These are phyloP conservation scores for Sesia bembeciformis DNA, from an alignment of 2,888 invertebrate genomes.

Conservation along the genomic window DNA sequence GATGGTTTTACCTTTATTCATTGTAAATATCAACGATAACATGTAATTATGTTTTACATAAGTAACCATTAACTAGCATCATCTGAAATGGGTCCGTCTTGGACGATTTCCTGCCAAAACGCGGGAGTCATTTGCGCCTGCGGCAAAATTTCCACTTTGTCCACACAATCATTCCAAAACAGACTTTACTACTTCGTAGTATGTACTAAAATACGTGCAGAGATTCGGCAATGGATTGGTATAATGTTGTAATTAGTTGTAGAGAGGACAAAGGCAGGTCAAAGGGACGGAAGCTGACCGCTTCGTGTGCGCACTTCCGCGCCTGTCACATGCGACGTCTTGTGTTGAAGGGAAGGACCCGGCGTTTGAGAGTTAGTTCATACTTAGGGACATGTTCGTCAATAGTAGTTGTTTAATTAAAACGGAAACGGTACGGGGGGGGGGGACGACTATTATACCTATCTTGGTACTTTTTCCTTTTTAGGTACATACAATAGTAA, in stretches of 20 bases:
- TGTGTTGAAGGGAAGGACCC: slow-evolving; percentile 29
- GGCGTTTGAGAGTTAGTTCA: slow-evolving; percentile 23
- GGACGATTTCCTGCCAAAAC: slow-evolving; percentile 46
- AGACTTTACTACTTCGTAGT: not conserved
- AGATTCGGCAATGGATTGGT: slow-evolving; percentile 6
- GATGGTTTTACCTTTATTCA: no score
- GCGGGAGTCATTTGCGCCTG: slow-evolving; percentile 29
- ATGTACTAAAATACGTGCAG: slow-evolving; percentile 3
- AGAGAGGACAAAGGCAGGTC: slow-evolving; percentile 47
- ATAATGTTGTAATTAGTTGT: slow-evolving; percentile 50
- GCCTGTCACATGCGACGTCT: slow-evolving; percentile 21
- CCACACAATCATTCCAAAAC: not conserved
- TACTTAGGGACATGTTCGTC: no score
- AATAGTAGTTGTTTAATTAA: no score
- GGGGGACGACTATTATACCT: no score
- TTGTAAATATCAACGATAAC: no score
- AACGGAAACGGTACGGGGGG: no score
- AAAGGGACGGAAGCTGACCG: slow-evolving; percentile 67
- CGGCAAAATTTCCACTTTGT: slow-evolving; percentile 14
- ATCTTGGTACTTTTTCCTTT: no score
- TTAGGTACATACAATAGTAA: no score
- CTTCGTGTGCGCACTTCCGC: slow-evolving; percentile 43
- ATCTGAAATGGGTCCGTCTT: slow-evolving; percentile 44
- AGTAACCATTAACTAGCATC: slow-evolving; percentile 27
- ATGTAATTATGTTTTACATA: not conserved